Evolutionary conservation across 2,797 vertebrate species (phyloP), one percentile per base, ranked within the genome.

Genomic region (Kryptolebias ocellatus): DNA sequence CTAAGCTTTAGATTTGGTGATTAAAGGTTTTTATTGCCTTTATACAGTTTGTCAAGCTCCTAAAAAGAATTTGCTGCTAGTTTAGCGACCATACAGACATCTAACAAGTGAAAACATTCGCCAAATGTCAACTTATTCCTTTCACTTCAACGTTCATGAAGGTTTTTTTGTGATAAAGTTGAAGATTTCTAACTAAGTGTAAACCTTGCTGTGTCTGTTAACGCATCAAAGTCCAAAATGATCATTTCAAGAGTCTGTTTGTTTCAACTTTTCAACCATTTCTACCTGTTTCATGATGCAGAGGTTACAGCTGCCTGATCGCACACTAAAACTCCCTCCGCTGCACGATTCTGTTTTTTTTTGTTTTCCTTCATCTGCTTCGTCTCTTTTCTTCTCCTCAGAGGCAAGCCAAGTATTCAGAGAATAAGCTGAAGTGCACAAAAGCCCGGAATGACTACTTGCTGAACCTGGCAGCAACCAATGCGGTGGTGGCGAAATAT

Each of bases 391-490:
- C 72, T 79, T 69, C 76, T 78, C 85, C 76, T 72, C 91, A 99
- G 98, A 96, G 98, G 74, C 97, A 99, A 92, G 98, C 97, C 79
- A 99, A 99, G 88, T 99, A 99, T 65, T 99, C 97, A 0, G 98
- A 99, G 83, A 99, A 99, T 92, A 99, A 99, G 87, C 94, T 99
- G 90, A 99, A 99, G 86, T 99, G 98, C 81, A 99, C 97, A 3
- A 99, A 99, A 86, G 97, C 98, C 76, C 94, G 97, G 74, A 99
- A 99, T 0, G 98, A 99, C 92, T 99, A 98, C 91, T 90, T 99
- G 90, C 93, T 99, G 90, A 99, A 97, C 88, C 94, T 99, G 89
- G 95, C 96, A 8, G 98, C 98, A 59, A 96, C 96, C 63, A 99
- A 99, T 0, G 96, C 97, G 0, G 95, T 97, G 4, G 96, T 99